These are phyloP conservation scores for Eulemur coronatus DNA, from an alignment of 2,797 vertebrate species.

Conservation along the genomic window DNA sequence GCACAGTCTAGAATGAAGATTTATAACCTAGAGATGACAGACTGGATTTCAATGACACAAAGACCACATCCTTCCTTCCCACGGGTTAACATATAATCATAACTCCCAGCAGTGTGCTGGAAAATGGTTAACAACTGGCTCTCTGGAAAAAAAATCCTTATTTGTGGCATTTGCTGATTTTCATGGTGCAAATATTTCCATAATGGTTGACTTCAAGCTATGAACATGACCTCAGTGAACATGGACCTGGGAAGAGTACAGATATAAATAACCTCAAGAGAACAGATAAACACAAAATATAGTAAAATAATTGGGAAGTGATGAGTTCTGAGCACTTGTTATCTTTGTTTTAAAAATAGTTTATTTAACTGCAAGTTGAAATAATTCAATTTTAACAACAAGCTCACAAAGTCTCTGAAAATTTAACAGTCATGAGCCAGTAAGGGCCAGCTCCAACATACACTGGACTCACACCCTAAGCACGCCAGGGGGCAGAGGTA, in stretches of 20 bases:
- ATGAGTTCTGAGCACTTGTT: background rate
- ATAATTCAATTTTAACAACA: background rate
- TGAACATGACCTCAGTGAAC: background rate
- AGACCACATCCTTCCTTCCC: background rate
- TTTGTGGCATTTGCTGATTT: background rate
- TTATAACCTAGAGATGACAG: background rate
- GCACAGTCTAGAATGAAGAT: background rate
- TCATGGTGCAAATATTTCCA: background rate
- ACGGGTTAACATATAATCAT: background rate
- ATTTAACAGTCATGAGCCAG: background rate
- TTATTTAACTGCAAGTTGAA: background rate
- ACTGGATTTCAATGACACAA: background rate
- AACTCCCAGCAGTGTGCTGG: background rate
- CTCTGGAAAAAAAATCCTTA: background rate
- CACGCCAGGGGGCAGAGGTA: background rate
- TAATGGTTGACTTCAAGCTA: background rate
- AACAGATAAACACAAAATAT: background rate
- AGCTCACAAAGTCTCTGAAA: background rate
- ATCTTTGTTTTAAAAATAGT: constrained; percentile 11
- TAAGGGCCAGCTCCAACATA: background rate
- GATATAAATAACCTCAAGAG: background rate
- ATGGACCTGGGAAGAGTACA: background rate
- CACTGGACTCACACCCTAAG: background rate
- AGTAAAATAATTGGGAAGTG: background rate
- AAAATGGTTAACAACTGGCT: constrained; percentile 38